Conservation (phyloP, 1,140 invertebrate species). For the Drosophila murphyi region DNA sequence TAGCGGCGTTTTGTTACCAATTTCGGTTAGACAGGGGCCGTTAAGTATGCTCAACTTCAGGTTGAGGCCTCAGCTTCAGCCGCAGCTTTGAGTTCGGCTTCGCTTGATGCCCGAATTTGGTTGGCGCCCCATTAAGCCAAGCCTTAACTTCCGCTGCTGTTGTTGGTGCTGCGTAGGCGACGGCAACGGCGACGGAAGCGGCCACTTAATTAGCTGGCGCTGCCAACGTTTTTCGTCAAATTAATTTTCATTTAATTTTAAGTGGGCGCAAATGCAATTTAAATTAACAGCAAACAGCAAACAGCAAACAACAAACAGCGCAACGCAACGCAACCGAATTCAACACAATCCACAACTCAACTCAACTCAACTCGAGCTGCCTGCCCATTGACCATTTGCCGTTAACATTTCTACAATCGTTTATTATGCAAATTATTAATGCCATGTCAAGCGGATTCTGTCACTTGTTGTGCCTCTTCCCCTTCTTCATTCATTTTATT, state of each 20-base stretch:
- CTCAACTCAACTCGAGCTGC: not conserved
- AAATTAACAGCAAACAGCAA: constrained; percentile 79
- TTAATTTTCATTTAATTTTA: constrained; percentile 81
- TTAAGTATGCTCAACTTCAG: constrained; percentile 27
- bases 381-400: constrained; percentile 4
- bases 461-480: constrained; percentile 11
- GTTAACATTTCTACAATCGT: constrained; percentile 38
- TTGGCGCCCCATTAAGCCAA: constrained; percentile 62
- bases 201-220: constrained; percentile 68
- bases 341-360: too few species aligned
- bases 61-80: not conserved
- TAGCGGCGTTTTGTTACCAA: constrained; percentile 78
- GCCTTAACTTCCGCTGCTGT: constrained; percentile 68
- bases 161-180: constrained; percentile 21
- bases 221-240: constrained; percentile 60
- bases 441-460: constrained; percentile 5
- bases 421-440: constrained; percentile 16
- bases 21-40: constrained; percentile 29
- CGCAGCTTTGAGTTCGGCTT: constrained; percentile 35
- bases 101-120: constrained; percentile 65
- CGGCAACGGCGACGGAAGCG: constrained; percentile 55
- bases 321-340: constrained; percentile 13
- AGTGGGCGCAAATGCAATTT: constrained; percentile 80
- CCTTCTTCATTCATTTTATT: constrained; percentile 51
- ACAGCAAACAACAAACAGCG: constrained; percentile 62